A percentile compares a stretch with the other conserved stretches of the same genome.
phyloP scores from a whole-genome alignment of 2,113 vertebrate genomes.

The Aegithalos caudatus region DNA sequence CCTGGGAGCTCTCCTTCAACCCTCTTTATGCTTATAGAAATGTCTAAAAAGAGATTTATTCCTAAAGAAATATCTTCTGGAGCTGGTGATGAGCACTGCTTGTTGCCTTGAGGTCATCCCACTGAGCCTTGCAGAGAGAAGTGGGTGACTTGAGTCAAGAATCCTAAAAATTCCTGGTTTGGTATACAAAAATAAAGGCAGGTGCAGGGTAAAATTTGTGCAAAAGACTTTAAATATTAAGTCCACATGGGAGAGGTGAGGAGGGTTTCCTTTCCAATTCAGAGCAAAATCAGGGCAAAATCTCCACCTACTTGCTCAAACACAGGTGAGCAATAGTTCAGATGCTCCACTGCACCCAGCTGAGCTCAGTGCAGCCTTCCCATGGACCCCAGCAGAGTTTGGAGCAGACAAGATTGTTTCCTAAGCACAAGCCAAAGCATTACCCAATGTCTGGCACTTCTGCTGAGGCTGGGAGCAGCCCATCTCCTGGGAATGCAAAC shows the following conservation, averaged over 20 bases:
- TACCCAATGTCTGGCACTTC: background rate
- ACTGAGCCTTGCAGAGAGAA: background rate
- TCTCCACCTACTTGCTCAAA: background rate
- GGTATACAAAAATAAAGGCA: background rate
- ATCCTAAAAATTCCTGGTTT: background rate
- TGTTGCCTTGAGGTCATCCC: background rate
- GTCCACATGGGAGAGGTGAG: background rate
- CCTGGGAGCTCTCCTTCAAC: background rate
- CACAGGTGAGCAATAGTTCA: background rate
- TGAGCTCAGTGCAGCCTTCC: background rate
- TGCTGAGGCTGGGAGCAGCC: background rate
- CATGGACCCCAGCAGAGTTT: accelerated
- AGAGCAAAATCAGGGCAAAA: background rate
- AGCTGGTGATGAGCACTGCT: background rate
- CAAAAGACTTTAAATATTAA: background rate
- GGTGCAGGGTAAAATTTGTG: background rate
- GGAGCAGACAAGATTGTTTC: background rate
- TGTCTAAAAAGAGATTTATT: background rate
- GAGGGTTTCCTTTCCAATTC: background rate
- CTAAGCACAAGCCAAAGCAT: background rate
- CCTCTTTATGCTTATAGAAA: background rate
- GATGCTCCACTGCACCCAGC: background rate
- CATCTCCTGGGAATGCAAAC: accelerated
- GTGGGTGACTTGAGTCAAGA: background rate
- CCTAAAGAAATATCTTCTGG: background rate